Evolutionary conservation across 2,888 invertebrate species (phyloP).

Genomic region (Podotricha telesiphe): DNA sequence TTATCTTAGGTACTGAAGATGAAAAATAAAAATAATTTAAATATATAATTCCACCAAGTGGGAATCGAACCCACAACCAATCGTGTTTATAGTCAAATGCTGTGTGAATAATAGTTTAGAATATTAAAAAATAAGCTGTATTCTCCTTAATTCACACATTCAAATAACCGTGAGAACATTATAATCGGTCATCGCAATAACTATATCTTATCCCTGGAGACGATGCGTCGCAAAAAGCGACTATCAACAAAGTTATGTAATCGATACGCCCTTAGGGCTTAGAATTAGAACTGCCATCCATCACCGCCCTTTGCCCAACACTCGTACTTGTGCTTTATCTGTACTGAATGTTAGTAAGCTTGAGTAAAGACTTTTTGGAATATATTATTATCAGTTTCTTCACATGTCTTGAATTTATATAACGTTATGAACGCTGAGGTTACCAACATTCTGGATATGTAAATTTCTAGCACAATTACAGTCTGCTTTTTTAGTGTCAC

Average conservation of each 20-base stretch:
- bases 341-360: slow-evolving; percentile 78
- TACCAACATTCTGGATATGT: not conserved
- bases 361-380: slow-evolving; percentile 46
- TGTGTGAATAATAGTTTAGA: no score
- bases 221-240: slow-evolving; percentile 74
- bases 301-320: slow-evolving; percentile 80
- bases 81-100: no score
- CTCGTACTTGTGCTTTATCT: slow-evolving; percentile 79
- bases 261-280: slow-evolving; percentile 83
- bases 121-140: no score
- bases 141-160: not conserved
- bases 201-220: slow-evolving; percentile 58
- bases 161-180: slow-evolving; percentile 30
- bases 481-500: no score
- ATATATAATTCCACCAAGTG: no score
- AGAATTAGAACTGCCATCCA: slow-evolving; percentile 83
- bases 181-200: slow-evolving; percentile 40
- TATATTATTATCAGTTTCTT: slow-evolving; percentile 12
- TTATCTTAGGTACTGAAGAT: no score
- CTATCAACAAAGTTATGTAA: slow-evolving; percentile 72
- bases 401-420: not conserved
- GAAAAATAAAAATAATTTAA: no score
- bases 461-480: no score
- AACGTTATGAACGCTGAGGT: not conserved
- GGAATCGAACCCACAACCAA: no score